Conservation (phyloP, 1,140 invertebrate species). For the Drosophila fuyamai region DNA sequence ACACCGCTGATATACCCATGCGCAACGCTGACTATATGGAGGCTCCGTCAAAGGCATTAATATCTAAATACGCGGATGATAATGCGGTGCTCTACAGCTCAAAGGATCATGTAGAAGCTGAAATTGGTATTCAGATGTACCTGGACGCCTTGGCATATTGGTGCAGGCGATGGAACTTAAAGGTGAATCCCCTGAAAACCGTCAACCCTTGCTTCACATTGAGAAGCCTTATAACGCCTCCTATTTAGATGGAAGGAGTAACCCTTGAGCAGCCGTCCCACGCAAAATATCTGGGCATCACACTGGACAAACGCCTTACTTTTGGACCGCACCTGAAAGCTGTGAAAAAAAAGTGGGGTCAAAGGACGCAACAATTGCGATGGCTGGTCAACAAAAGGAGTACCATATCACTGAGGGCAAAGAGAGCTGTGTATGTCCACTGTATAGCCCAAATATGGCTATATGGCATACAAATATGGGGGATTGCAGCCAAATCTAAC, state of each 20-base stretch:
- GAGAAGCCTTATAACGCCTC: neutral
- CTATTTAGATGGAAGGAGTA: neutral
- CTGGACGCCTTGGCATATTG: neutral
- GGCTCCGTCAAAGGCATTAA: too few species aligned
- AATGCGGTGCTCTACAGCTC: too few species aligned
- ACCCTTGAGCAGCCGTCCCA: neutral
- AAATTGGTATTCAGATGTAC: too few species aligned
- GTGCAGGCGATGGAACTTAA: neutral
- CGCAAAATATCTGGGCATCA: neutral
- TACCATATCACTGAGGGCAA: too few species aligned
- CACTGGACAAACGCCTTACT: neutral
- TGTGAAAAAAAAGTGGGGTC: neutral
- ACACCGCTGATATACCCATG: too few species aligned
- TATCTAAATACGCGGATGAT: too few species aligned
- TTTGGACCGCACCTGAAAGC: neutral
- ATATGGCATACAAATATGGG: neutral
- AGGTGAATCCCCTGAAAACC: neutral
- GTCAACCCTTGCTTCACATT: neutral
- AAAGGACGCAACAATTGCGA: too few species aligned
- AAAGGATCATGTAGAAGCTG: too few species aligned
- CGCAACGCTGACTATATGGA: too few species aligned
- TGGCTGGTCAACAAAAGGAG: too few species aligned
- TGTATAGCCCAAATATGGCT: too few species aligned
- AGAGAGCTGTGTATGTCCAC: too few species aligned
- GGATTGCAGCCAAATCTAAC: neutral